phyloP scores from a whole-genome alignment of 92 coral and sea anemone genomes.

The Isaurus tuberculatus region DNA sequence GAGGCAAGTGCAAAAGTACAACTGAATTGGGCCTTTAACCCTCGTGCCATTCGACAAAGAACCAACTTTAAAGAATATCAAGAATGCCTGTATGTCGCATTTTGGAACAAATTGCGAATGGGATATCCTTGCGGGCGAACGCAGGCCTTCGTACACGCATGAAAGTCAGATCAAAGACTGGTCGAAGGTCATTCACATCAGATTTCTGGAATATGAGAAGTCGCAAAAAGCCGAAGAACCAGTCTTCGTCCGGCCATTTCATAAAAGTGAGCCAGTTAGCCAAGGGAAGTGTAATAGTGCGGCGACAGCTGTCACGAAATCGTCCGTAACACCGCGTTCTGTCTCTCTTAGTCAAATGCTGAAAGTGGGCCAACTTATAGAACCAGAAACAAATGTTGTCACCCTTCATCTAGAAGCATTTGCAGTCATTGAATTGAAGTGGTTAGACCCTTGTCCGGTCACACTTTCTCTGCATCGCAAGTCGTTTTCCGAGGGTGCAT shows the following conservation, averaged over 20 bases:
- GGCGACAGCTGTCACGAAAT: neutral
- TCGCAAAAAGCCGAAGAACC: slow-evolving; percentile 7
- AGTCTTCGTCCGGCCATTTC: slow-evolving; percentile 3
- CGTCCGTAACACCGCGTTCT: slow-evolving; percentile 24
- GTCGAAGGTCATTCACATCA: slow-evolving; percentile 58
- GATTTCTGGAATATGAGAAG: slow-evolving; percentile 53
- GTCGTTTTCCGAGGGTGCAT: slow-evolving; percentile 39
- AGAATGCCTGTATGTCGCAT: slow-evolving; percentile 55
- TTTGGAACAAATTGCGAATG: slow-evolving; percentile 53
- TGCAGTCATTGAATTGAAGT: slow-evolving; percentile 12
- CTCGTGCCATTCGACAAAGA: slow-evolving; percentile 54
- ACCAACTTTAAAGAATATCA: slow-evolving; percentile 57
- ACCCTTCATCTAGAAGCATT: slow-evolving; percentile 40
- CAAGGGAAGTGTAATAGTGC: slow-evolving; percentile 5
- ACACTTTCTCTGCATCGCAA: slow-evolving; percentile 29
- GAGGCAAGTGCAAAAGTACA: slow-evolving; percentile 66
- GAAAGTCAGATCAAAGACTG: slow-evolving; percentile 60
- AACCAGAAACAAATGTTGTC: slow-evolving; percentile 25
- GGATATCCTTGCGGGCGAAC: slow-evolving; percentile 69
- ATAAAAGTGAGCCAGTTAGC: slow-evolving; percentile 18
- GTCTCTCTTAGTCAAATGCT: slow-evolving; percentile 51
- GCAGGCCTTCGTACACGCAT: slow-evolving; percentile 73
- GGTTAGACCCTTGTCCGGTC: slow-evolving; percentile 33
- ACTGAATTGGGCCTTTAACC: slow-evolving; percentile 65
- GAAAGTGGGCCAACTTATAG: slow-evolving; percentile 31